These are phyloP conservation scores for Mastigias papua DNA, from an alignment of 30 jellyfish, hydroid and myxozoan species.

Conservation along the genomic window DNA sequence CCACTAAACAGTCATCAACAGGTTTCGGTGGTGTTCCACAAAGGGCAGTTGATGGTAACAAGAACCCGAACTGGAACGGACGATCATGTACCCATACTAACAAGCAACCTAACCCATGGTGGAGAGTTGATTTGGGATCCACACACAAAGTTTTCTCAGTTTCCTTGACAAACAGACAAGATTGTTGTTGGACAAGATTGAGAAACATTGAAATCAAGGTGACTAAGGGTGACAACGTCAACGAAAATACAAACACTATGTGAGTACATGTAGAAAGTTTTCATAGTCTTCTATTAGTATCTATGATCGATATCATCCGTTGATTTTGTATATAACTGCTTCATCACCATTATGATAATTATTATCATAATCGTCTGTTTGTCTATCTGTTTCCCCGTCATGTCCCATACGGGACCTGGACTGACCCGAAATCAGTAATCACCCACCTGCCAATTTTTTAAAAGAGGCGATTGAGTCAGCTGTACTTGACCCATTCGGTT, in stretches of 20 bases:
- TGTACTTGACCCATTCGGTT: no score
- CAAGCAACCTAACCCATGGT: slow-evolving; percentile 57
- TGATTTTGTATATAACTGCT: no score
- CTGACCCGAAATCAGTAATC: no score
- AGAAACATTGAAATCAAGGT: slow-evolving; percentile 51
- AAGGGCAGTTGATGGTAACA: slow-evolving; percentile 77
- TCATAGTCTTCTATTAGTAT: no score
- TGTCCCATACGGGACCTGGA: no score
- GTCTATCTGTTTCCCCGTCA: no score
- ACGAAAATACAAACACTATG: slow-evolving; percentile 44
- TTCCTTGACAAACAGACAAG: slow-evolving; percentile 49
- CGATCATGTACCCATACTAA: slow-evolving; percentile 71
- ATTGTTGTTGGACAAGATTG: slow-evolving; percentile 71
- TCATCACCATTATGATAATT: no score
- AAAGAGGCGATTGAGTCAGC: no score
- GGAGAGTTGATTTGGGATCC: slow-evolving; percentile 73
- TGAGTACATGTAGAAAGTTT: not conserved
- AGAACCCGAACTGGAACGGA: slow-evolving; percentile 48
- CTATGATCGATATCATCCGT: no score
- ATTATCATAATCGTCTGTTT: no score
- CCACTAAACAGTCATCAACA: slow-evolving; percentile 69
- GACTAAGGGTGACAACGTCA: slow-evolving; percentile 30
- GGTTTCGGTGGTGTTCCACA: slow-evolving; percentile 67
- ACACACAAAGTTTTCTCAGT: slow-evolving; percentile 38
- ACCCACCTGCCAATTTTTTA: no score